Conservation (phyloP, 2,888 invertebrate species). For the Chorisops tibialis region DNA sequence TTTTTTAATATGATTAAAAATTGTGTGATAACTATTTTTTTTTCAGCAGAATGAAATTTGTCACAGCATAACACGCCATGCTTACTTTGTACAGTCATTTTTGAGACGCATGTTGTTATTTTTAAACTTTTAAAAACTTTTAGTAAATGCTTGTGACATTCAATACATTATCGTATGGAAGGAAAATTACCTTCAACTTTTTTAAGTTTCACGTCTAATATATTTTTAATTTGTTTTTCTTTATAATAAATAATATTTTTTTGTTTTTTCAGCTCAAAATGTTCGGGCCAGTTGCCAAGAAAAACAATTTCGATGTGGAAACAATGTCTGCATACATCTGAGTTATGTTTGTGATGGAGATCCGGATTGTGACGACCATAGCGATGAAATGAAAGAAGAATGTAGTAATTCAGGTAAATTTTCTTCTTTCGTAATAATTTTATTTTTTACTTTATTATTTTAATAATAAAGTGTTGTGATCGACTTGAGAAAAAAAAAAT, state of each 20-base stretch:
- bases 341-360: slow-evolving; percentile 76
- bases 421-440: too few relatives aligned
- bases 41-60: too few relatives aligned
- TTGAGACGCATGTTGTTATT: not conserved
- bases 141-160: not conserved
- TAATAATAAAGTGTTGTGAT: too few relatives aligned
- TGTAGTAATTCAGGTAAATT: slow-evolving; percentile 62
- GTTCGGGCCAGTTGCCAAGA: slow-evolving; percentile 43
- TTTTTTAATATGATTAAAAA: too few relatives aligned
- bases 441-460: too few relatives aligned
- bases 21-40: too few relatives aligned
- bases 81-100: not conserved
- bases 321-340: slow-evolving; percentile 72
- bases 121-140: slow-evolving; percentile 1
- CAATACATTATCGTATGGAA: not conserved
- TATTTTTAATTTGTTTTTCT: slow-evolving; percentile 5
- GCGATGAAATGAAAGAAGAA: slow-evolving; percentile 71
- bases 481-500: too few relatives aligned
- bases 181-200: too few relatives aligned
- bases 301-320: slow-evolving; percentile 72
- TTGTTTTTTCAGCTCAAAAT: slow-evolving; percentile 41
- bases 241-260: slow-evolving; percentile 20
- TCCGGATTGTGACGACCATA: slow-evolving; percentile 75
- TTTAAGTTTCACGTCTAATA: not conserved
- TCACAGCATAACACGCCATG: too few relatives aligned